Conservation (phyloP, 2,113 vertebrate species). For the Thymallus thymallus region DNA sequence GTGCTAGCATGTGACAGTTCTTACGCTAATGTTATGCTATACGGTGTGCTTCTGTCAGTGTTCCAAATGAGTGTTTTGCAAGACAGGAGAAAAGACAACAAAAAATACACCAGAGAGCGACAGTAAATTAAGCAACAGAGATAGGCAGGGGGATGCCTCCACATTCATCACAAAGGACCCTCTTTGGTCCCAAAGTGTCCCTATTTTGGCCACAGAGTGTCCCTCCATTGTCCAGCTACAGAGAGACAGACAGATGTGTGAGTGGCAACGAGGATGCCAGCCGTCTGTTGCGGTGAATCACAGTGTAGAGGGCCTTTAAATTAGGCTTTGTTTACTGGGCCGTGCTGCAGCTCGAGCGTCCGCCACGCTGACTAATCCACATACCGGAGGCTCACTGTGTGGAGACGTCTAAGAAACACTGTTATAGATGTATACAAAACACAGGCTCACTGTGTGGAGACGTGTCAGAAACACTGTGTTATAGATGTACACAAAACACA, state of each 20-base stretch:
- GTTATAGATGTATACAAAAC: too few species aligned
- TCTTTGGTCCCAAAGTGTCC: neutral
- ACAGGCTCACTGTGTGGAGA: neutral
- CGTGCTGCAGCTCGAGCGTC: neutral
- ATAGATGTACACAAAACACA: neutral
- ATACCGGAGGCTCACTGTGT: neutral
- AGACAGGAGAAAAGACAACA: too few species aligned
- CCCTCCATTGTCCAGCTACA: neutral
- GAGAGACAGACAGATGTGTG: neutral
- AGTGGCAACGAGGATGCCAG: neutral
- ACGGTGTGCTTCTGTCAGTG: conserved; percentile 36
- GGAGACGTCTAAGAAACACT: neutral
- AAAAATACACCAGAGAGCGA: too few species aligned
- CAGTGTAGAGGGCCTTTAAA: conserved; percentile 2
- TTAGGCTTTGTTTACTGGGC: neutral
- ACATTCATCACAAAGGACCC: neutral
- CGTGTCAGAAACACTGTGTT: neutral
- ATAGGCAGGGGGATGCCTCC: too few species aligned
- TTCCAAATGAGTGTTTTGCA: conserved; percentile 22
- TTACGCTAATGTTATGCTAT: conserved; percentile 69
- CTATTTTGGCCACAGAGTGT: neutral
- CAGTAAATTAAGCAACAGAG: too few species aligned
- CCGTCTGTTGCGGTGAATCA: neutral
- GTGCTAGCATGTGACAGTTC: conserved; percentile 70
- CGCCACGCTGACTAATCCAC: neutral